Evolutionary conservation across 2,113 vertebrate genomes (phyloP), one percentile per base, ranked within the genome.

Genomic region (Eublepharis macularius): DNA sequence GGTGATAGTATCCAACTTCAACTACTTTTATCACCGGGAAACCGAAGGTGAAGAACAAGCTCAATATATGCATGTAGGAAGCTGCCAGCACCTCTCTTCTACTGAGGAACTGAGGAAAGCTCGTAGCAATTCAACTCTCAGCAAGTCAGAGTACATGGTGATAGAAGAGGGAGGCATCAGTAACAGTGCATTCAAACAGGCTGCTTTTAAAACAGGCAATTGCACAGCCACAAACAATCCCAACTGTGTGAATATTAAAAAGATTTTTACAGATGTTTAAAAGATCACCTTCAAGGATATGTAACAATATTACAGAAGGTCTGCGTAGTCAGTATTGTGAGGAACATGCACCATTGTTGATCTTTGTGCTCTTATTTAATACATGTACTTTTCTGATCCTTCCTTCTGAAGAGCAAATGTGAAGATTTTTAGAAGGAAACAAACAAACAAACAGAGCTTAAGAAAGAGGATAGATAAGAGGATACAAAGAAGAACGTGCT

Each of bases 1-100:
- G 0, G 98, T 99, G 78, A 99, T 99, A n/a, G 98, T 99, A 79
- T 99, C 98, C 92, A 99, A 99, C 60, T 99, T 99, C 95, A 99
- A 99, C 94, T 99, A 99, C 82, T 99, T 99, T 95, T 99, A 99
- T 91, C 98, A 99, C 94, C 94, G 98, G 45, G 99, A 99, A 96
- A 99, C 98, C 0, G 99, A 99, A 19, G 98, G 98, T 1, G 99
- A 99, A 95, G 99, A 99, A 45, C 99, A 99, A 95, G 98, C 98
- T 34, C 98, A 99, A 89, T 99, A 99, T 91, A 87, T 99, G 88
- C 98, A 99, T 75, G 97, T 99, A 70, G 98, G 98, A 51, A 99
- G 98, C 95, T 99, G 98, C 93, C 98, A 98, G 94, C 98, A 98
- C 26, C 96, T 99, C 92, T 96, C 98, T 0, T 96, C 98, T 77